Percentiles rank a stretch among this genome's conserved stretches.
Conservation (phyloP, 2,113 vertebrate genomes). For the Aptenodytes forsteri region DNA sequence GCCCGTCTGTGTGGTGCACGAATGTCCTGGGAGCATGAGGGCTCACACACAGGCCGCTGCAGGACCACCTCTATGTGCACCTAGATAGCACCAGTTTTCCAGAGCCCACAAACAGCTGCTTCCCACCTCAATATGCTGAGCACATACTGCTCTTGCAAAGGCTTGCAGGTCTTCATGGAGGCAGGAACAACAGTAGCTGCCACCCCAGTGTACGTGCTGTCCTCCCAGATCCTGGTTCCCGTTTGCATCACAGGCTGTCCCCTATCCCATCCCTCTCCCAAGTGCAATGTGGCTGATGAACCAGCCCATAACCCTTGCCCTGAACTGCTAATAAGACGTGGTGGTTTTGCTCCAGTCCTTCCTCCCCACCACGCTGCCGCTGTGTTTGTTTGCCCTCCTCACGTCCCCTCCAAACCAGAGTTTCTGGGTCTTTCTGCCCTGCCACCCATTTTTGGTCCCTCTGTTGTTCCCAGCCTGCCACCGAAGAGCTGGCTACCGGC, state of each 20-base stretch:
- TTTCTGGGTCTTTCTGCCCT: background rate
- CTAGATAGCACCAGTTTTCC: background rate
- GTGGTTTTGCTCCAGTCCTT: background rate
- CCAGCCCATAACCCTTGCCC: background rate
- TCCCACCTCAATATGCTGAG: background rate
- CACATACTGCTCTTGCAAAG: background rate
- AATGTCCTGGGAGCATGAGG: background rate
- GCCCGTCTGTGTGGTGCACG: rapidly evolving
- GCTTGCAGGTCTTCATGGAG: background rate
- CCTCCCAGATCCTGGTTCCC: background rate
- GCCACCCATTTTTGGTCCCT: background rate
- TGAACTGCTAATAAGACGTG: rapidly evolving
- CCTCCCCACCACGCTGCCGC: background rate
- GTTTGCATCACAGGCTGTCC: background rate
- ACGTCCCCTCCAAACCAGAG: background rate
- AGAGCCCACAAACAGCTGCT: background rate
- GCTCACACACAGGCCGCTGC: background rate
- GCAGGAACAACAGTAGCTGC: background rate
- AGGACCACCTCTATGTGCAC: background rate
- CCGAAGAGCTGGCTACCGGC: rapidly evolving
- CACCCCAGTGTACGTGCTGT: background rate
- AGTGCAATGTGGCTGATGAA: background rate
- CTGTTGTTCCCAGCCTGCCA: rapidly evolving
- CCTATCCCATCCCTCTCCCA: background rate
- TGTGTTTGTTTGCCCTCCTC: background rate